Evolutionary conservation across 2,113 vertebrate genomes (phyloP).

Genomic region (Amphilophus citrinellus): DNA sequence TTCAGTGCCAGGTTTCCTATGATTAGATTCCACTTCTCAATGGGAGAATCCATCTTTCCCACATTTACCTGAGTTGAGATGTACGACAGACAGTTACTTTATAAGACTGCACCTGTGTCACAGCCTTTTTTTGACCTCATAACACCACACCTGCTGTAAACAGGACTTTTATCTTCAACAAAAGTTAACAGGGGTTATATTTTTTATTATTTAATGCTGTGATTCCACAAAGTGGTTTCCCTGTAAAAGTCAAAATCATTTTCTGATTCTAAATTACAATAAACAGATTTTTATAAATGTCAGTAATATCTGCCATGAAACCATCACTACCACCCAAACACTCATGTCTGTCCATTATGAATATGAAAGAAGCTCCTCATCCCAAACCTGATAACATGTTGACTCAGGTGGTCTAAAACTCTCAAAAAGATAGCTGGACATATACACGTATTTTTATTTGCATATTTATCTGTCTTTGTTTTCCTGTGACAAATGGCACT

Average conservation of each 20-base stretch:
- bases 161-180: too few species aligned
- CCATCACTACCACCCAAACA: neutral
- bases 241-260: neutral
- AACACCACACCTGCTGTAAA: neutral
- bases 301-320: neutral
- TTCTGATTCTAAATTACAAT: neutral
- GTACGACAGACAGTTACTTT: neutral
- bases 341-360: neutral
- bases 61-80: conserved; percentile 88
- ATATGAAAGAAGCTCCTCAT: neutral
- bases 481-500: neutral
- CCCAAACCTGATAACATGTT: neutral
- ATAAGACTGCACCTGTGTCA: neutral
- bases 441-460: neutral
- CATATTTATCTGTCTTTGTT: neutral
- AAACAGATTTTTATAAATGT: neutral
- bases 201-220: neutral
- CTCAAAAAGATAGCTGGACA: neutral
- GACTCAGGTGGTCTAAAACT: neutral
- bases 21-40: conserved; percentile 98
- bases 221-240: neutral
- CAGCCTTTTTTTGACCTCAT: neutral
- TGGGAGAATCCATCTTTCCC: conserved; percentile 98
- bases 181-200: neutral
- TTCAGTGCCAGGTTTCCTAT: conserved; percentile 97